Evolutionary conservation across 2,113 vertebrate species (phyloP).

Genomic region (Emydocephalus ijimae): DNA sequence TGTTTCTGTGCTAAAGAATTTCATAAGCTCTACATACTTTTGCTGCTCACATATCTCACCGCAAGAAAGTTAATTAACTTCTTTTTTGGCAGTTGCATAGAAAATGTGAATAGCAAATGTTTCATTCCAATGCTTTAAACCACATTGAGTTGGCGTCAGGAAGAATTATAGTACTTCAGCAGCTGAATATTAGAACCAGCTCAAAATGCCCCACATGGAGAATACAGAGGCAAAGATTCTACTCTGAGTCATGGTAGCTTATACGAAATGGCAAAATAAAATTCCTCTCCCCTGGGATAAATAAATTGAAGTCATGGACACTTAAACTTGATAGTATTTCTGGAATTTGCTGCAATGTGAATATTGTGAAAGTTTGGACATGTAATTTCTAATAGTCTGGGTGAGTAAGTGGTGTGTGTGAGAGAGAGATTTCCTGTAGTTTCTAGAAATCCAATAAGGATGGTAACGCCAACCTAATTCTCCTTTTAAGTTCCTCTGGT

Average conservation of each 20-base stretch:
- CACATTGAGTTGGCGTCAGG: neutral
- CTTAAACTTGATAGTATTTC: neutral
- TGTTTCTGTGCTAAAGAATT: neutral
- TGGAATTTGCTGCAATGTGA: neutral
- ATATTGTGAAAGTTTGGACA: neutral
- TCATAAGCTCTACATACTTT: neutral
- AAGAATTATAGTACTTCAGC: neutral
- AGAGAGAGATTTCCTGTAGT: neutral
- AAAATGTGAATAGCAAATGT: neutral
- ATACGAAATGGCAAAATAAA: neutral
- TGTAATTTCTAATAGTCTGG: neutral
- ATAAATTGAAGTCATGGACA: neutral
- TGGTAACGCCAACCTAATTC: neutral
- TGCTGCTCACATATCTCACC: neutral
- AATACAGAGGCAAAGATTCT: neutral
- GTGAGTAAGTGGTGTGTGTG: neutral
- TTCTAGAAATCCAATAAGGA: neutral
- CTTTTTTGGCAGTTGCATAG: neutral
- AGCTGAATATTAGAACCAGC: neutral
- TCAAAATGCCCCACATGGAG: neutral
- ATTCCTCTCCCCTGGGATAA: neutral
- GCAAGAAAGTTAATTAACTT: neutral
- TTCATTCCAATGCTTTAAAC: neutral
- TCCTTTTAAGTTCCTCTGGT: neutral
- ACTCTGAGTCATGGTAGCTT: neutral